Percentiles rank a stretch among this genome's conserved stretches.
phyloP scores from a whole-genome alignment of 2,797 vertebrate genomes.

The Spinus pinus region DNA sequence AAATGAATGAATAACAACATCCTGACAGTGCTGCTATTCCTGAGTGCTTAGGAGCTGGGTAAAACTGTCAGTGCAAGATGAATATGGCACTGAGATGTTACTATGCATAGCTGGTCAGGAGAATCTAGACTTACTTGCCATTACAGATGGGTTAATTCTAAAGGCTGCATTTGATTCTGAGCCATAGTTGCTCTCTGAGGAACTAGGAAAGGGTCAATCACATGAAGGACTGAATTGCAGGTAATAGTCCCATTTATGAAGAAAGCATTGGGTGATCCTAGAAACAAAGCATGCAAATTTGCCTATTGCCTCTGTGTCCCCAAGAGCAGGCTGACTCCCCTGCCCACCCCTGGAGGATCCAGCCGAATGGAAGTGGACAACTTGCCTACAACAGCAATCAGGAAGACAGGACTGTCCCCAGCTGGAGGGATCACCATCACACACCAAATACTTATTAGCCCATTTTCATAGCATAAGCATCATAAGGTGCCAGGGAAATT shows the following conservation, averaged over 20 bases:
- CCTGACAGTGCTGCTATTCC: slow-evolving; percentile 34
- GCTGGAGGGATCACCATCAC: not conserved
- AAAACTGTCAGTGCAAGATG: slow-evolving; percentile 35
- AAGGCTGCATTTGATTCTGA: not conserved
- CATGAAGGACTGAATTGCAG: not conserved
- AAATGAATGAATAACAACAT: slow-evolving; percentile 50
- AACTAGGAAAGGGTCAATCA: not conserved
- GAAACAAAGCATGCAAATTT: not conserved
- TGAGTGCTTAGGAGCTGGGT: not conserved
- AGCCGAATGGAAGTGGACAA: not conserved
- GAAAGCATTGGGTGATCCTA: not conserved
- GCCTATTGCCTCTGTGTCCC: not conserved
- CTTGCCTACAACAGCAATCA: not conserved
- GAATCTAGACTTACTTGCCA: not conserved
- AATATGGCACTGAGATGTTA: slow-evolving; percentile 1
- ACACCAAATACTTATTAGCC: not conserved
- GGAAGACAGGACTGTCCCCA: not conserved
- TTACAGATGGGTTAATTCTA: slow-evolving; percentile 19
- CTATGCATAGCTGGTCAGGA: not conserved
- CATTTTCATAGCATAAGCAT: not conserved
- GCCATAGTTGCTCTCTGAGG: not conserved
- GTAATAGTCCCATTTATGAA: not conserved
- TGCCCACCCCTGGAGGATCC: fast-evolving
- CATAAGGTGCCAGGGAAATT: not conserved
- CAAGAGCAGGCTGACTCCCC: not conserved